Base-by-base conservation (phyloP, 2,888 invertebrate species). In the Pasiphila rectangulata region DNA sequence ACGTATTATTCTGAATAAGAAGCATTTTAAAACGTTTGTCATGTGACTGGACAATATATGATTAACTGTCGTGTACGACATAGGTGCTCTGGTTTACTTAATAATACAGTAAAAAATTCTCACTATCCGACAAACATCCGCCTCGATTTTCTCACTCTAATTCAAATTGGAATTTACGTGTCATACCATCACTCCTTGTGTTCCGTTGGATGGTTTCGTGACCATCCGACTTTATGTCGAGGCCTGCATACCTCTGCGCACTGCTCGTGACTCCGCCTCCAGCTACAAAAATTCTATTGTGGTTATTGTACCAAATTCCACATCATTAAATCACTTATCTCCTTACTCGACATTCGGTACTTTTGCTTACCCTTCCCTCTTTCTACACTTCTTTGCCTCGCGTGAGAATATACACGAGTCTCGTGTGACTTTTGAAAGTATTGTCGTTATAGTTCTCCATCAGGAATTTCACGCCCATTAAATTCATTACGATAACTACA, bases 231-330 rank as follows among this genome's bases (percentile, higher is more conserved):
- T 70, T 50, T 70, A 71, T 73, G 72, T 72, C 64, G 69, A 59
- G 63, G 65, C 71, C 72, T 69, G 70, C 79, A 76, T 78, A 75
- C 76, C 77, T 65, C 61, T 60, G 52, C 64, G 63, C 35, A 27
- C 39, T 46, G 36, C 69, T 75, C 75, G 78, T 76, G 76, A 75
- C 77, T 78, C 68, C 73, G 80, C 77, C 83, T 79, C 75, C 75
- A 75, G 78, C 67, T 71, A 81, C 80, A 85, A 84, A 84, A 82
- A 84, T 81, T 84, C 82, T 85, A 83, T 83, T 82, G 86, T 85
- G 82, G 79, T 80, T 83, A 80, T 79, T 79, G 82, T 83, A 83
- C 85, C 79, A 76, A 84, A 87, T 85, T 83, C 83, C 78, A 76
- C 77, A 76, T 81, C 79, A 80, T 82, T 82, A 82, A 76, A 75